A percentile compares a stretch with the other conserved stretches of the same genome.
Evolutionary conservation across 53 echinoderm and acorn worm species (phyloP).

Genomic region (Crossaster papposus): DNA sequence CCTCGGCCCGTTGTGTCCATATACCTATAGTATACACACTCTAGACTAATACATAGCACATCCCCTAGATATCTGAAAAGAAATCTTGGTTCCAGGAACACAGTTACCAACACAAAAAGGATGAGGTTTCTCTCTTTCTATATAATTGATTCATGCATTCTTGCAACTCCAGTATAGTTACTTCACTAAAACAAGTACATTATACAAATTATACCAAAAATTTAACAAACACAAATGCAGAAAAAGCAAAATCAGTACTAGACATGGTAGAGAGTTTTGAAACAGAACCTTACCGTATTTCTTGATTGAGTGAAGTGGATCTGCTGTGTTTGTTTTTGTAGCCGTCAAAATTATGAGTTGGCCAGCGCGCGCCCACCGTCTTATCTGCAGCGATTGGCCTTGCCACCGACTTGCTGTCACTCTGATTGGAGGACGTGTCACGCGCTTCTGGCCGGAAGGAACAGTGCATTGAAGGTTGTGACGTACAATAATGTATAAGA

Average conservation of each 20-base stretch:
- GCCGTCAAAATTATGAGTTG: neutral
- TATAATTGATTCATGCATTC: too few relatives aligned
- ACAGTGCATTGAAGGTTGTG: neutral
- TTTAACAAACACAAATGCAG: neutral
- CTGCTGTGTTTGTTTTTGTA: neutral
- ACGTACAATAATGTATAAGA: too few relatives aligned
- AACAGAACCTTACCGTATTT: neutral
- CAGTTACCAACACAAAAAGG: too few relatives aligned
- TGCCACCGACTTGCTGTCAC: neutral
- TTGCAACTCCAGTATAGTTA: too few relatives aligned
- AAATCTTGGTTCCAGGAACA: too few relatives aligned
- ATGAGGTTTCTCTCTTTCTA: too few relatives aligned
- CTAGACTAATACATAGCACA: too few relatives aligned
- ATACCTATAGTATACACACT: too few relatives aligned
- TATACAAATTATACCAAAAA: too few relatives aligned
- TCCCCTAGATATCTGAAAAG: too few relatives aligned
- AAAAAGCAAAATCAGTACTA: neutral
- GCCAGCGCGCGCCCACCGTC: neutral
- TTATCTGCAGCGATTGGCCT: neutral
- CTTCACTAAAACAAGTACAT: too few relatives aligned
- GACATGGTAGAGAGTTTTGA: neutral
- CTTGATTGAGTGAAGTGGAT: neutral
- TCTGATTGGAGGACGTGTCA: conserved; percentile 25
- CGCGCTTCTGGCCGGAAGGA: neutral
- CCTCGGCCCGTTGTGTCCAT: too few relatives aligned